phyloP scores from a whole-genome alignment of 2,888 invertebrate genomes.

The Limenitis camilla region DNA sequence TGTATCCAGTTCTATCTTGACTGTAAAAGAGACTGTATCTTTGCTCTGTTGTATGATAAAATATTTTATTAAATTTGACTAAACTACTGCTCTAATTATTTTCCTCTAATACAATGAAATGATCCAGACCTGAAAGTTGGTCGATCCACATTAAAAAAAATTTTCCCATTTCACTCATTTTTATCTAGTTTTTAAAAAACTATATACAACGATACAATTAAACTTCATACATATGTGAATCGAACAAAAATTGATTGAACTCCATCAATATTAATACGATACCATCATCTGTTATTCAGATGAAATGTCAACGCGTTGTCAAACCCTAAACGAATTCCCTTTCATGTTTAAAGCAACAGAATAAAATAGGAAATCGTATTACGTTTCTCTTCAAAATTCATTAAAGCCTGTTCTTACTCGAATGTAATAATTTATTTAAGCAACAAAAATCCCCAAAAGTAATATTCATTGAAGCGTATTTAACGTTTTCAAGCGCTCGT shows the following conservation, averaged over 20 bases:
- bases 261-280: conserved; percentile 6
- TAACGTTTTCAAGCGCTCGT: conserved; percentile 45
- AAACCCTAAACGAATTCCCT: conserved; percentile 30
- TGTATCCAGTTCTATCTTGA: no score
- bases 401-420: conserved; percentile 64
- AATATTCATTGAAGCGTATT: conserved; percentile 68
- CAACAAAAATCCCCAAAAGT: conserved; percentile 69
- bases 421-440: conserved; percentile 71
- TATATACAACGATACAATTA: no score
- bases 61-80: no score
- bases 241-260: conserved; percentile 5
- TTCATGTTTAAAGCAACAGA: conserved; percentile 27
- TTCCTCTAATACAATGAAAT: no score
- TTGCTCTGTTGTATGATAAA: no score
- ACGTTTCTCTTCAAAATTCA: conserved; percentile 59
- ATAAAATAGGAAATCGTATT: conserved; percentile 56
- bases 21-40: no score
- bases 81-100: no score
- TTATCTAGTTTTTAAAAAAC: background rate
- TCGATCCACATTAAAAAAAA: no score
- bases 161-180: no score
- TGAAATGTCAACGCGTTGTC: conserved; percentile 38
- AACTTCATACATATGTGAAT: background rate
- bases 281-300: conserved; percentile 20
- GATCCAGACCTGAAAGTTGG: no score